phyloP scores from a whole-genome alignment of 2,113 vertebrate species.

The Cyanistes caeruleus region DNA sequence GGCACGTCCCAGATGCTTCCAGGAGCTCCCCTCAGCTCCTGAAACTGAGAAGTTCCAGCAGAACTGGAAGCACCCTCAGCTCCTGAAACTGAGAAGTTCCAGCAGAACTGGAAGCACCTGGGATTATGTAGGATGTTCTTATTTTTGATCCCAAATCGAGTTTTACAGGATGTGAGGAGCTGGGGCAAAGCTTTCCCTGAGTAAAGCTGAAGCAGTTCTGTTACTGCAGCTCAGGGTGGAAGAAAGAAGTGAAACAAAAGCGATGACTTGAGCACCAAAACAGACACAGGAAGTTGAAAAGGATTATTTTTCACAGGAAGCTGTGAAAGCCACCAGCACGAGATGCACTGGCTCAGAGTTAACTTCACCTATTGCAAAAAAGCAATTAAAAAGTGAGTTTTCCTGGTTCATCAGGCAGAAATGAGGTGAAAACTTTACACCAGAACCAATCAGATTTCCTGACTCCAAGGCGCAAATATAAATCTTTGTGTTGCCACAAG shows the following conservation, averaged over 20 bases:
- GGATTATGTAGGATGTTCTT: background rate
- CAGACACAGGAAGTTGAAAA: background rate
- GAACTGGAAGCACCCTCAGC: no score
- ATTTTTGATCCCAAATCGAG: background rate
- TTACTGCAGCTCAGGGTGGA: background rate
- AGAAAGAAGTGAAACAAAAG: background rate
- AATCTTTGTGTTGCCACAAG: background rate
- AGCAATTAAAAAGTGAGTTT: background rate
- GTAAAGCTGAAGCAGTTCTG: background rate
- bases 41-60: no score
- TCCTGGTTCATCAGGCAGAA: background rate
- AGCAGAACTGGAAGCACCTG: background rate
- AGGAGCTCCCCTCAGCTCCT: no score
- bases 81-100: no score
- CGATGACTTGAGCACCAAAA: background rate
- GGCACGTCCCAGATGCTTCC: rapidly evolving
- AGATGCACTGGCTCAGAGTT: background rate
- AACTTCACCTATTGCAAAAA: background rate
- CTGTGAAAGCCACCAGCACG: background rate
- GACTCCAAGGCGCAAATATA: background rate
- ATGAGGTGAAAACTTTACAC: background rate
- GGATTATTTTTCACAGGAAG: background rate
- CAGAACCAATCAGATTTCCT: background rate
- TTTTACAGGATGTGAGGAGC: background rate
- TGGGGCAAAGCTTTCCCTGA: background rate